phyloP scores from a whole-genome alignment of 1,140 invertebrate genomes.

The Drusus annulatus region DNA sequence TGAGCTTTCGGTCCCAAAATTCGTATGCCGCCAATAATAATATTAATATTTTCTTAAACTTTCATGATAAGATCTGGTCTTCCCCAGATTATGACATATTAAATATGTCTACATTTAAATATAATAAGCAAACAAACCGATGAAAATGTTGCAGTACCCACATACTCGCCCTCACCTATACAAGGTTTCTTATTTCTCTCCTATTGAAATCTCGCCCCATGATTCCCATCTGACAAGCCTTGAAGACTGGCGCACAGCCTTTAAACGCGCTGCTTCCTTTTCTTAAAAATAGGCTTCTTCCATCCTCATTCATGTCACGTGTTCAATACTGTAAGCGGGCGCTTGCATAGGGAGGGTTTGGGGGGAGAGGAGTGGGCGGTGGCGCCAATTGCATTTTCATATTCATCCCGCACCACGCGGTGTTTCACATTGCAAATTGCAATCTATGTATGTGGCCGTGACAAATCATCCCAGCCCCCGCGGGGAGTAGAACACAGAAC shows the following conservation, averaged over 20 bases:
- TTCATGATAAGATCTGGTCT: no score
- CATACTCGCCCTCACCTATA: no score
- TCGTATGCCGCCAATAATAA: no score
- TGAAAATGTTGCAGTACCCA: no score
- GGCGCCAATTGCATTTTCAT: conserved; percentile 32
- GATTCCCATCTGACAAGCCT: neutral
- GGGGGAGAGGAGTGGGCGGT: neutral
- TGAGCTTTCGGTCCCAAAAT: no score
- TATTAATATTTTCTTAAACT: no score
- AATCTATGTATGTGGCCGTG: conserved; percentile 49
- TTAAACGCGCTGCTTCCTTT: neutral
- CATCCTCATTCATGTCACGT: conserved; percentile 30
- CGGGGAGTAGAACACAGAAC: conserved; percentile 15
- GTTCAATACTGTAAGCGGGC: conserved; percentile 40
- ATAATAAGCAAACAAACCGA: no score
- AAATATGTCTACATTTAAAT: no score
- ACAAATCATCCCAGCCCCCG: conserved; percentile 50
- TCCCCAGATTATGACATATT: no score
- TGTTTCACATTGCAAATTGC: conserved; percentile 53
- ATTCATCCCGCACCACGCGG: conserved; percentile 35
- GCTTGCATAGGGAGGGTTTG: neutral
- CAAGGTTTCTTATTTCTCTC: no score
- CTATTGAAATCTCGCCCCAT: neutral
- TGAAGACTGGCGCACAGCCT: neutral
- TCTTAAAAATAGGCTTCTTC: conserved; percentile 32